A percentile compares a stretch with the other conserved stretches of the same genome.
Evolutionary conservation across 2,113 vertebrate species (phyloP).

Genomic region (Callopanchax toddi): DNA sequence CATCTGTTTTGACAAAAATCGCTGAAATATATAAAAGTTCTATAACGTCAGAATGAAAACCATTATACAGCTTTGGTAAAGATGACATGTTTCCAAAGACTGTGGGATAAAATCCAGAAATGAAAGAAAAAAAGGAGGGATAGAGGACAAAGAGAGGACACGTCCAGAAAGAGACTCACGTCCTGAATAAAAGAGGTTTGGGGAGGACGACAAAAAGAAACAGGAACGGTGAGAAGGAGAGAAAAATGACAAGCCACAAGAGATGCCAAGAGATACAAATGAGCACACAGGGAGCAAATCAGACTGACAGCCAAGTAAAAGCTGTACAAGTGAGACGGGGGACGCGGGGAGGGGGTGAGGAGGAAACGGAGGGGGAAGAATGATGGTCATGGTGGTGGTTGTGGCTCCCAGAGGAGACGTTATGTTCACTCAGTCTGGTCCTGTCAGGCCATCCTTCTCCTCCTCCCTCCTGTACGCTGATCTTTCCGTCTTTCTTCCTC

Average conservation of each 20-base stretch:
- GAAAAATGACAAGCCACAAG: constrained; percentile 37
- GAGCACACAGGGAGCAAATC: constrained; percentile 35
- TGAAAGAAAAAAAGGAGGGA: too few relatives aligned
- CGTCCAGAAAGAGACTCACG: not conserved
- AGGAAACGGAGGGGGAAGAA: constrained; percentile 27
- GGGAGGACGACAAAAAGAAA: constrained; percentile 30
- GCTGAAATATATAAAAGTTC: too few relatives aligned
- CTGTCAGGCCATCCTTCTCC: constrained; percentile 57
- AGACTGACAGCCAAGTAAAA: constrained; percentile 60
- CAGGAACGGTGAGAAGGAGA: not conserved
- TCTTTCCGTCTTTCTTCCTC: constrained; percentile 8
- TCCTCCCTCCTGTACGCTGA: not conserved
- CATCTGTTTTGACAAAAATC: too few relatives aligned
- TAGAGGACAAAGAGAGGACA: not conserved
- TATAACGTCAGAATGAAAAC: too few relatives aligned
- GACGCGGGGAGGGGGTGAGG: not conserved
- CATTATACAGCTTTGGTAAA: too few relatives aligned
- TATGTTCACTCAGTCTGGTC: constrained; percentile 51
- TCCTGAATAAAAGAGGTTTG: constrained; percentile 34
- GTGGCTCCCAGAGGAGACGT: constrained; percentile 60
- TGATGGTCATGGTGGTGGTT: constrained; percentile 37
- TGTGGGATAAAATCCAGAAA: too few relatives aligned
- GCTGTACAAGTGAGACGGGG: constrained; percentile 40
- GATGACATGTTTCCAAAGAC: too few relatives aligned
- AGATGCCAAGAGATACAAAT: constrained; percentile 52